Evolutionary conservation across 1,140 invertebrate genomes (phyloP), one percentile per base, ranked within the genome.

Genomic region (Drusus annulatus): DNA sequence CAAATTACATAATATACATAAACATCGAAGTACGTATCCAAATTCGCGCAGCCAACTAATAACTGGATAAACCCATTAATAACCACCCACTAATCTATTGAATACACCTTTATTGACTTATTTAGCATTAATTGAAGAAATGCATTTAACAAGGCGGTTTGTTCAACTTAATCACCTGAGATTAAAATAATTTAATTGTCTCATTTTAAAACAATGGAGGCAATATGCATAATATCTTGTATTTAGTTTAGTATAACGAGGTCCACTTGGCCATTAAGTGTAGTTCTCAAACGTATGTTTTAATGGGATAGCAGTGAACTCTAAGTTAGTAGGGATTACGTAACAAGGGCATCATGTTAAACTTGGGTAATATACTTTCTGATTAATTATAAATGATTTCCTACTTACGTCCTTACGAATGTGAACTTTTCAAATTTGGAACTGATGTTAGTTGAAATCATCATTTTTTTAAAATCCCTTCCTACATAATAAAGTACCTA

Each of bases 241-340:
- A 78, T 78, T 81, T 56, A 51, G 80, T 79, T 78, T 78, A 81
- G 17, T 79, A 71, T 81, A 79, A 81, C 80, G 71, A 81, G 80
- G 80, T 75, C 76, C 76, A 75, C 76, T 31, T 60, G 76, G 51
- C 58, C n/a, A 75, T 75, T 75, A 31, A 28, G 17, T 69, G 17
- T 10, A 56, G 8, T 51, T 31, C 16, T 17, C 36, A 73, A 73
- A 23, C 25, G 58, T 58, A 10, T 52, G 13, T 65, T 65, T 60
- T n/a, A 50, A 62, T 77, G 0, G n/a, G 4, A 75, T 75, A 58
- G 58, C 71, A 74, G 58, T 74, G 51, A 71, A 74, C 71, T 74
- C 16, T 45, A 56, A 58, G 65, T 50, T 69, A n/a, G 31, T n/a
- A 17, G 13, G 45, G 6, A 6, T 71, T 50, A 51, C 69, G 15